Evolutionary conservation across 2,888 invertebrate species (phyloP).

Genomic region (Alsophila aescularia): DNA sequence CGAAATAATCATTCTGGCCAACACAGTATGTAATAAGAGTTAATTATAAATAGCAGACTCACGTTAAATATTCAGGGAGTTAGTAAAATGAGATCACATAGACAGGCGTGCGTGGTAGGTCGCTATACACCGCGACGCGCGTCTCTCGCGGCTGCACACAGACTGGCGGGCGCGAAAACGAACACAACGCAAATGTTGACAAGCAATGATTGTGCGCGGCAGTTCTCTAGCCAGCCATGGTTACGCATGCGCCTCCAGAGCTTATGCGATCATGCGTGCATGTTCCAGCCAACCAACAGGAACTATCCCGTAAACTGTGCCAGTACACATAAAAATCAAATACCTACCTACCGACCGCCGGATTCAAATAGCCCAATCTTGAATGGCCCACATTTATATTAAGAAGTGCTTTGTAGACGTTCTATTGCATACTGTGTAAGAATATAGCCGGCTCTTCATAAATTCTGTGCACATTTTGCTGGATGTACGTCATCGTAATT

Average conservation of each 20-base stretch:
- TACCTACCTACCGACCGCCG: slow-evolving; percentile 1
- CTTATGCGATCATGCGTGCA: background rate
- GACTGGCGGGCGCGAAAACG: slow-evolving; percentile 60
- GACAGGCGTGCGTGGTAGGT: slow-evolving; percentile 44
- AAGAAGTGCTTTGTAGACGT: slow-evolving; percentile 20
- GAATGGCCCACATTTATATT: slow-evolving; percentile 27
- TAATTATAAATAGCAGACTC: slow-evolving; percentile 44
- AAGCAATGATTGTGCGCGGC: slow-evolving; percentile 42
- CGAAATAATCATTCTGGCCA: no score
- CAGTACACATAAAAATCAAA: slow-evolving; percentile 4
- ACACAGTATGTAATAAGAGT: no score
- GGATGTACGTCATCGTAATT: background rate
- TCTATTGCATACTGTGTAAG: slow-evolving; percentile 10
- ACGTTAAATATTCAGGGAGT: slow-evolving; percentile 56
- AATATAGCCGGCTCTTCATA: slow-evolving; percentile 2
- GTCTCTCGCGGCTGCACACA: slow-evolving; percentile 59
- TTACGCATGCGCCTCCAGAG: slow-evolving; percentile 35
- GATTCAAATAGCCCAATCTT: slow-evolving; percentile 23
- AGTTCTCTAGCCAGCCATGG: slow-evolving; percentile 19
- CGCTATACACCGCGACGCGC: slow-evolving; percentile 50
- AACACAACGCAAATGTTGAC: slow-evolving; percentile 52
- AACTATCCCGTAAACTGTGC: slow-evolving; percentile 1
- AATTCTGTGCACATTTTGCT: slow-evolving; percentile 1
- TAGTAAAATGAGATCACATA: slow-evolving; percentile 65
- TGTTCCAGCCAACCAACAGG: background rate